Conservation (phyloP, 2,888 invertebrate genomes). For the Cancer borealis region DNA sequence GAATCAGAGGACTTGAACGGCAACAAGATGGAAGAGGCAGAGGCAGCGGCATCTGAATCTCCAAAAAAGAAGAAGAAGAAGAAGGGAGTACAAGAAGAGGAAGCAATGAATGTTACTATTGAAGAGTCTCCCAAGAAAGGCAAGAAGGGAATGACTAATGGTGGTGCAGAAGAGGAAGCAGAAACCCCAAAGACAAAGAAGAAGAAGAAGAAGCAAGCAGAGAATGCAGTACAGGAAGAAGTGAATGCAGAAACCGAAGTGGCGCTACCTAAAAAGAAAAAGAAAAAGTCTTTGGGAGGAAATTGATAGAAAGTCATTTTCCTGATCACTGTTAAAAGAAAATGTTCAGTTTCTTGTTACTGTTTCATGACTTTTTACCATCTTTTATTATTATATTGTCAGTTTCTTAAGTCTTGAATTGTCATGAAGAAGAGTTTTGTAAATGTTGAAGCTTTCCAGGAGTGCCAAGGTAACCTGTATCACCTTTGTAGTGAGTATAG, state of each 20-base stretch:
- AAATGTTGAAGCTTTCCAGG: not conserved
- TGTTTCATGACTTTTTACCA: not conserved
- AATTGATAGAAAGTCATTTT: not conserved
- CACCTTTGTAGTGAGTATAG: not conserved
- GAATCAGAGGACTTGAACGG: constrained; percentile 46
- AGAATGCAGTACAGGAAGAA: not conserved
- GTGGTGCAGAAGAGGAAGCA: not conserved
- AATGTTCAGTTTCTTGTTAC: not conserved
- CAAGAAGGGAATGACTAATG: not conserved
- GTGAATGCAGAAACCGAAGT: not conserved
- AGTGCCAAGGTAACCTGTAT: not conserved
- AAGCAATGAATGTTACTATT: not conserved
- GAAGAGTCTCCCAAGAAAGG: not conserved
- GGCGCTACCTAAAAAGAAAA: constrained; percentile 39
- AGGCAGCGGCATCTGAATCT: constrained; percentile 18
- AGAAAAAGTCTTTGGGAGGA: constrained; percentile 30
- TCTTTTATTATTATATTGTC: not conserved
- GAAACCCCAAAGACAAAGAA: constrained; percentile 47
- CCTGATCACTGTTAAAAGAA: not conserved
- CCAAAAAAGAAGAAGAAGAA: constrained; percentile 78
- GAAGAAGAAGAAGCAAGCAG: constrained; percentile 41
- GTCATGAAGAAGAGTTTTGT: not conserved
- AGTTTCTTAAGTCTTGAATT: not conserved
- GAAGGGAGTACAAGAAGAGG: constrained; percentile 78
- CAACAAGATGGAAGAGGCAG: not conserved